Conservation (phyloP, 1,140 invertebrate species). For the Octopus sinensis region DNA sequence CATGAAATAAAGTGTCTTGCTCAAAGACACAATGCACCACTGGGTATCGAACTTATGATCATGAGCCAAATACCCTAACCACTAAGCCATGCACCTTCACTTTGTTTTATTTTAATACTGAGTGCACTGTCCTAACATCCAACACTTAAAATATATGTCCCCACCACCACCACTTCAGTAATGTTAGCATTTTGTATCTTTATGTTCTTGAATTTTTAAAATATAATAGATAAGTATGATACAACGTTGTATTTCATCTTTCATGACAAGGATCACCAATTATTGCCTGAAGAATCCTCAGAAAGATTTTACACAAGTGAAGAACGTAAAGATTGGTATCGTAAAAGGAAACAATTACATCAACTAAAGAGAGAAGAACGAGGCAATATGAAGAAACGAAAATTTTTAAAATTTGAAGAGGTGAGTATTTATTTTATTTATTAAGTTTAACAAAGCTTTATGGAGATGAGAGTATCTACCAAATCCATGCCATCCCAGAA, state of each 20-base stretch:
- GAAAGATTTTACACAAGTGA: conserved; percentile 60
- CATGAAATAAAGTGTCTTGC: no score
- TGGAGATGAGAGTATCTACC: neutral
- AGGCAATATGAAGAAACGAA: conserved; percentile 67
- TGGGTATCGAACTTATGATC: no score
- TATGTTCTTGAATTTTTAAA: no score
- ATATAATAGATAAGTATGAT: no score
- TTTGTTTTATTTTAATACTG: no score
- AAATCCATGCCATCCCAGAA: neutral
- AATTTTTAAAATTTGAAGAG: conserved; percentile 66
- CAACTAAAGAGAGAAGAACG: conserved; percentile 71
- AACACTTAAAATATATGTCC: no score
- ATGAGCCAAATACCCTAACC: no score
- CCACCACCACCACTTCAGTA: no score
- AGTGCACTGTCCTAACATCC: no score
- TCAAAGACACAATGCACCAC: no score
- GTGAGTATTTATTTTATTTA: conserved; percentile 18
- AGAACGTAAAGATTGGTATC: conserved; percentile 76
- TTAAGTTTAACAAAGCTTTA: neutral
- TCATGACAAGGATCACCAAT: conserved; percentile 45
- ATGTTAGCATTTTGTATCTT: no score
- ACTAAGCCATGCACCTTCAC: no score
- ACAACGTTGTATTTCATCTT: neutral
- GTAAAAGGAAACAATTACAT: conserved; percentile 81
- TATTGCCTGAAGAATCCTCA: conserved; percentile 33